Percentiles rank a stretch among this genome's conserved stretches.
These are phyloP conservation scores for Drosophila vallismaia DNA, from an alignment of 2,888 invertebrate genomes.

Conservation along the genomic window DNA sequence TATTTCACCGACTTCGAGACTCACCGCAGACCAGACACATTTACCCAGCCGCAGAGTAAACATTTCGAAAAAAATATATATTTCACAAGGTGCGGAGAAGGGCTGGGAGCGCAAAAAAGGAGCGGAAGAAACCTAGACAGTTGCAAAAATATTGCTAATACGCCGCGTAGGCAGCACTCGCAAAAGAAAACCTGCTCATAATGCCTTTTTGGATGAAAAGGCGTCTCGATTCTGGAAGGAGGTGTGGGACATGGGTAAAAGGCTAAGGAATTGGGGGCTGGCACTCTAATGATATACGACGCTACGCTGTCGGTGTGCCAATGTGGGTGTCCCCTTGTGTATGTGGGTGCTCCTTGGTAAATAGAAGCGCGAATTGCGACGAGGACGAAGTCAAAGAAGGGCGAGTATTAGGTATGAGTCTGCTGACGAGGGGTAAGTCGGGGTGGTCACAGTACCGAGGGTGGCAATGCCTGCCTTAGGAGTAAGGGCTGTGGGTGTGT, in stretches of 20 bases:
- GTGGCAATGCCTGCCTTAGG: constrained; percentile 31
- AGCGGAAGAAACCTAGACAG: constrained; percentile 59
- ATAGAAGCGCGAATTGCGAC: constrained; percentile 49
- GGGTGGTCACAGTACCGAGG: constrained; percentile 30
- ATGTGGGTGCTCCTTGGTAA: constrained; percentile 33
- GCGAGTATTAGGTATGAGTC: constrained; percentile 41
- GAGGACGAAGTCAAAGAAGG: not conserved
- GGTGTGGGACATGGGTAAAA: constrained; percentile 1
- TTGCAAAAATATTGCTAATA: constrained; percentile 73
- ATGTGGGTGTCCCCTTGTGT: constrained; percentile 21
- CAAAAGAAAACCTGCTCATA: constrained; percentile 62
- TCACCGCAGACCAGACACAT: constrained; percentile 54
- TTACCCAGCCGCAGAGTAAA: constrained; percentile 54
- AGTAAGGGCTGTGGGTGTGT: constrained; percentile 42
- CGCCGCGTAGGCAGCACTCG: constrained; percentile 62
- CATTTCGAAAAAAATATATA: constrained; percentile 25
- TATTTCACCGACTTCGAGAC: constrained; percentile 18
- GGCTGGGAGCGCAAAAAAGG: constrained; percentile 30
- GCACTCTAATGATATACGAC: constrained; percentile 71
- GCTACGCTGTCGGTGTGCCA: constrained; percentile 29
- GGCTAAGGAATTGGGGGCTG: constrained; percentile 1
- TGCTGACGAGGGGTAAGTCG: constrained; percentile 20
- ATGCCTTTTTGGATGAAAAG: constrained; percentile 66
- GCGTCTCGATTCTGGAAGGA: constrained; percentile 45
- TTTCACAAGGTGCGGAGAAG: constrained; percentile 1